Evolutionary conservation across 2,888 invertebrate genomes (phyloP).

Genomic region (Mythimna albipuncta): DNA sequence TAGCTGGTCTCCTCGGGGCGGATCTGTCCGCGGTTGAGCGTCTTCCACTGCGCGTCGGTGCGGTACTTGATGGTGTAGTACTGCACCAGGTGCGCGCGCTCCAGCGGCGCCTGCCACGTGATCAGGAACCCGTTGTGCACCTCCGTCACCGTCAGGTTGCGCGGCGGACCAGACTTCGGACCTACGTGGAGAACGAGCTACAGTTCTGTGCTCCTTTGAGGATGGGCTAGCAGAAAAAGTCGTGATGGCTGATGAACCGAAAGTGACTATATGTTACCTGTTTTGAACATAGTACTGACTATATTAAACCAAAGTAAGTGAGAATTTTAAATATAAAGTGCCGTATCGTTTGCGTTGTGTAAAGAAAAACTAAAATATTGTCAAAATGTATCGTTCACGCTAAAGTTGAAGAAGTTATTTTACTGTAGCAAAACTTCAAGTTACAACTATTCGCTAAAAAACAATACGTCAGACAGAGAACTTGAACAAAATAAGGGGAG

Average conservation of each 20-base stretch:
- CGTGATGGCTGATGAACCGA: not conserved
- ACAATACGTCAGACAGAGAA: not conserved
- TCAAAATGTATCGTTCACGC: not conserved
- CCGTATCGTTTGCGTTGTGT: not conserved
- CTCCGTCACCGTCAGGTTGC: constrained; percentile 97
- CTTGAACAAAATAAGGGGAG: not conserved
- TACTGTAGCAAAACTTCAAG: not conserved
- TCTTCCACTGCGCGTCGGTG: constrained; percentile 97
- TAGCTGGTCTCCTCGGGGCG: constrained; percentile 97
- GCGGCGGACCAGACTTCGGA: constrained; percentile 97
- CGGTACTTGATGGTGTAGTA: constrained; percentile 98
- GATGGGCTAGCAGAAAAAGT: not conserved
- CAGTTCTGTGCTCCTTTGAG: constrained; percentile 9
- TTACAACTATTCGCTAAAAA: not conserved
- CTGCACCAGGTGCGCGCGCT: constrained; percentile 95
- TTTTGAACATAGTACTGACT: not conserved
- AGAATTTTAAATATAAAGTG: not conserved
- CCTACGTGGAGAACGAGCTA: constrained; percentile 89
- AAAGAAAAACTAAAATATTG: not conserved
- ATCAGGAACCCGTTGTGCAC: constrained; percentile 97
- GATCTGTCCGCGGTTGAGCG: constrained; percentile 96
- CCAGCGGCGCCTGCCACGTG: constrained; percentile 96
- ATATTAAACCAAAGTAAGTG: not conserved
- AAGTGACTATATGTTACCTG: not conserved
- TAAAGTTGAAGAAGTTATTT: not conserved